These are phyloP conservation scores for Drosophila sechellia DNA, from an alignment of 1,140 invertebrate species.

Conservation along the genomic window DNA sequence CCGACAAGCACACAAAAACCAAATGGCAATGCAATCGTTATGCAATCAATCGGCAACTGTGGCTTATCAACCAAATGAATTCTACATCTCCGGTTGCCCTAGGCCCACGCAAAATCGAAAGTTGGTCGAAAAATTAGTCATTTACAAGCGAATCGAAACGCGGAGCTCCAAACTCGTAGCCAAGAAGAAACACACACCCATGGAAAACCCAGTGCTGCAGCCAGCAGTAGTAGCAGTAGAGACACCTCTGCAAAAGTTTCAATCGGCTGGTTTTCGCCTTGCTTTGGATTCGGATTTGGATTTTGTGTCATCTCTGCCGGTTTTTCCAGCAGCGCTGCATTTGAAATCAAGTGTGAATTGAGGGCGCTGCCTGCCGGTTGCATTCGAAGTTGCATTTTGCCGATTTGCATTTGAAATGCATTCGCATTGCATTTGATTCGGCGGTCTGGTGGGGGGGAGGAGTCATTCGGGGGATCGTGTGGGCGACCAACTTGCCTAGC, in stretches of 20 bases:
- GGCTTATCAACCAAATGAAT: constrained; percentile 78
- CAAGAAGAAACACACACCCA: constrained; percentile 38
- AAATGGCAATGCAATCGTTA: constrained; percentile 50
- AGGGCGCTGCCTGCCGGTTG: constrained; percentile 74
- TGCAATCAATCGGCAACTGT: constrained; percentile 65
- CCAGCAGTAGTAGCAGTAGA: constrained; percentile 1
- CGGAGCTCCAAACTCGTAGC: background rate
- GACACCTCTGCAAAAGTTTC: constrained; percentile 57
- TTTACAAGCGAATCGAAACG: constrained; percentile 67
- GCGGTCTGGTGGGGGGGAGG: constrained; percentile 8
- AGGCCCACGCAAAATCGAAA: constrained; percentile 65
- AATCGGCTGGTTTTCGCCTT: constrained; percentile 36
- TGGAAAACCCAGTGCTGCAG: constrained; percentile 1
- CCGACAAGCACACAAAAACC: constrained; percentile 8
- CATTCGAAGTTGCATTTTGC: constrained; percentile 36
- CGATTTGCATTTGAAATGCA: constrained; percentile 78
- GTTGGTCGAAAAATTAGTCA: constrained; percentile 79
- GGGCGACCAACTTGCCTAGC: constrained; percentile 41
- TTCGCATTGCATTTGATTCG: constrained; percentile 57
- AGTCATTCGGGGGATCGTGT: constrained; percentile 27
- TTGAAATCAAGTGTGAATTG: constrained; percentile 83
- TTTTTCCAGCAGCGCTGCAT: constrained; percentile 63
- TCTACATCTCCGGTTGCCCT: constrained; percentile 62
- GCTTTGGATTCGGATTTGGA: constrained; percentile 39
- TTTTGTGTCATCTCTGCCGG: constrained; percentile 82